Evolutionary conservation across 2,888 invertebrate species (phyloP).

Genomic region (Stenodema calcarata): DNA sequence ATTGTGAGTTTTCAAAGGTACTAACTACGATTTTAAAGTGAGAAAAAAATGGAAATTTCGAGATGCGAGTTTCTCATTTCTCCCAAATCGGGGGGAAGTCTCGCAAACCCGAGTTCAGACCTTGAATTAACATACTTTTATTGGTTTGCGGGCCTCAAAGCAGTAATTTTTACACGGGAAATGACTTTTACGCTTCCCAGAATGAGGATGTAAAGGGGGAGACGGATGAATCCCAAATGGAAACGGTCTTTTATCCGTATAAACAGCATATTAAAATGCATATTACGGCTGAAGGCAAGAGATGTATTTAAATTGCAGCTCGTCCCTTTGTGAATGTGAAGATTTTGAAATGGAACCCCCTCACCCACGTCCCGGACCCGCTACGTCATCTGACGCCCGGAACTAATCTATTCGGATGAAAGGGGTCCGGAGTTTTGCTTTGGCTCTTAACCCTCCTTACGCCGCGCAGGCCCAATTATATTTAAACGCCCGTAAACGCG

Average conservation of each 20-base stretch:
- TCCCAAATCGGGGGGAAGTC: no score
- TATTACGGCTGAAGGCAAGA: constrained; percentile 36
- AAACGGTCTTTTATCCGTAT: constrained; percentile 41
- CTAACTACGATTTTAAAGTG: no score
- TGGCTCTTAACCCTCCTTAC: neutral
- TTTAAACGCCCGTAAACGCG: constrained; percentile 28
- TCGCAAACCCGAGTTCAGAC: neutral
- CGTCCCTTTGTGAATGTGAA: constrained; percentile 45
- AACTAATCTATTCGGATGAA: constrained; percentile 44
- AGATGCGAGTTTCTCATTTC: no score
- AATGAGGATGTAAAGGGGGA: neutral
- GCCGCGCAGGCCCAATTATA: constrained; percentile 14
- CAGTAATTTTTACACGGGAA: neutral
- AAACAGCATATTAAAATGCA: constrained; percentile 52
- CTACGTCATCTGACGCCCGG: neutral
- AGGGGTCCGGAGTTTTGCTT: constrained; percentile 37
- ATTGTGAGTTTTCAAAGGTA: no score
- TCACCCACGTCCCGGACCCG: neutral
- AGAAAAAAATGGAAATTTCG: no score
- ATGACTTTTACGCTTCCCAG: neutral
- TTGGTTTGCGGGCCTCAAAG: neutral
- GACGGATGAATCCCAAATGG: constrained; percentile 39
- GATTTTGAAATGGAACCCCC: constrained; percentile 13
- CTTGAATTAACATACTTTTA: neutral
- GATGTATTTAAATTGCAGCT: constrained; percentile 47